A percentile compares a stretch with the other conserved stretches of the same genome.
These are phyloP conservation scores for Andrena marginata DNA, from an alignment of 2,888 invertebrate species.

Conservation along the genomic window DNA sequence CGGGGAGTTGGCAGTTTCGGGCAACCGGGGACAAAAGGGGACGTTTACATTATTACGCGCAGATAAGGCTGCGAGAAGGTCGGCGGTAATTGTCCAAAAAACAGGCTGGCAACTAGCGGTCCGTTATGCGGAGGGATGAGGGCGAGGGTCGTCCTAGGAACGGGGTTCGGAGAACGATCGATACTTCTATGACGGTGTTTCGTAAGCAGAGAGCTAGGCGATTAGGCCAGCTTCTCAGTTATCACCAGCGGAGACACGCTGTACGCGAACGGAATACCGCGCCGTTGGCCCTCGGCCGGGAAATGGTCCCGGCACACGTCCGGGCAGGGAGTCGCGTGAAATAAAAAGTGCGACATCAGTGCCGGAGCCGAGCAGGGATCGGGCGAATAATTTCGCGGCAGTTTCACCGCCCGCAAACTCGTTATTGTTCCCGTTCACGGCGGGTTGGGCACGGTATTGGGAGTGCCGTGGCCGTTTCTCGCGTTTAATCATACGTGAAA, in stretches of 20 bases:
- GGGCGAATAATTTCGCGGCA: slow-evolving; percentile 1
- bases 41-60: slow-evolving; percentile 30
- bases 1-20: slow-evolving; percentile 2
- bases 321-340: neutral
- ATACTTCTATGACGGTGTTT: neutral
- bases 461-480: neutral
- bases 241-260: too few species aligned
- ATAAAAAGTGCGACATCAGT: slow-evolving; percentile 12
- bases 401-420: neutral
- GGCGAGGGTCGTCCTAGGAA: neutral
- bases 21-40: slow-evolving; percentile 4
- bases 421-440: slow-evolving; percentile 42
- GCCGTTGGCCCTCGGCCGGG: neutral
- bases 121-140: neutral
- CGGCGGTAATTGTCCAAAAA: slow-evolving; percentile 29
- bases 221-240: too few species aligned
- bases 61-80: neutral
- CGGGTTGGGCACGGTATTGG: slow-evolving; percentile 31
- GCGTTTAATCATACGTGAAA: slow-evolving; percentile 34
- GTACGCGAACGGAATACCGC: neutral
- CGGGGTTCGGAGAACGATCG: slow-evolving; percentile 1
- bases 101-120: neutral
- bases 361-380: neutral
- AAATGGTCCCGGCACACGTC: too few species aligned
- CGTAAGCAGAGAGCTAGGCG: too few species aligned